Base-by-base conservation (phyloP, 2,113 vertebrate species). In the Abramis brama region DNA sequence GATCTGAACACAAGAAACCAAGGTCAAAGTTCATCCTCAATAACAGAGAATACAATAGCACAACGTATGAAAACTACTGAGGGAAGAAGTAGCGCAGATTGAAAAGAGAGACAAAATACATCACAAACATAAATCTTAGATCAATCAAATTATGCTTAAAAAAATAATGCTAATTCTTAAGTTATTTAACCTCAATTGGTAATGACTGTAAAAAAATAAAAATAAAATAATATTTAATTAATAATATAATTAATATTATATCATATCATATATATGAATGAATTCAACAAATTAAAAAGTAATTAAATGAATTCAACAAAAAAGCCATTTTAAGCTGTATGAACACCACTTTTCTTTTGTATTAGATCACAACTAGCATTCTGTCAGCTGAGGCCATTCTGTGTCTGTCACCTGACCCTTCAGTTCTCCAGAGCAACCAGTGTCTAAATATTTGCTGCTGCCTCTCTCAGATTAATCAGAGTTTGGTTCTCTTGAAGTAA, bases 1-100 rank as follows among this genome's bases (percentile, higher is more conserved):
- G 92, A 95, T 94, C 93, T 94, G 92, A 92, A 92, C 81, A 92
- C 86, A 93, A 85, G 89, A 75, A 3, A 66, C 87, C 50, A 30
- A 47, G 90, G 91, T 90, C 88, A 87, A 77, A 86, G 92, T 89
- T 93, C 90, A 82, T 82, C 33, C 86, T 93, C 92, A 93, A 94
- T 94, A 93, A 91, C 80, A 88, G 88, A 86, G 43, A 90, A 87
- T 71, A 90, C 85, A 87, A 84, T 64, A 91, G 86, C 70, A 82
- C 81, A 83, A 74, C 90, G 88, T 82, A 80, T 83, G 50, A 82
- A 86, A 87, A 91, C 86, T 86, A 86, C 55, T 8, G 52, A 84
- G 71, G 80, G 36, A 57, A 52, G 70, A 84, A 62, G 36, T 62
- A 27, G 68, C 17, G 23, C 43, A 64, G 55, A 79, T 73, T 39